Conservation (phyloP, 64 coral and sea anemone genomes). For the Porites lutea region DNA sequence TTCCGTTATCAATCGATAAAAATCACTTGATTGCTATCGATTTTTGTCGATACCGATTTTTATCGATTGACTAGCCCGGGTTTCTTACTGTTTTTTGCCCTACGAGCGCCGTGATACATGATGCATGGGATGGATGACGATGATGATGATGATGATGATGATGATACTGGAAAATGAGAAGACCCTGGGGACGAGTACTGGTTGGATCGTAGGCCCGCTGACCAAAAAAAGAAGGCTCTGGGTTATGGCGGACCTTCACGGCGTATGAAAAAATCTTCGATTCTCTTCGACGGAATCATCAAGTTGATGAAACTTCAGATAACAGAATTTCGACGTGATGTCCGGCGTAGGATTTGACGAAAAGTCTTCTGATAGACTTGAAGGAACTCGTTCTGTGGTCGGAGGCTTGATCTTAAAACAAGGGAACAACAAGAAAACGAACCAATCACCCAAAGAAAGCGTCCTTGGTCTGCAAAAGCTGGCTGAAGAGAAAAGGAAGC, state of each 20-base stretch:
- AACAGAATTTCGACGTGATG: background rate
- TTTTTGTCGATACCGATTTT: no score
- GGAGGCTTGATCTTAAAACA: constrained; percentile 80
- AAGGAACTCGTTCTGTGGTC: constrained; percentile 75
- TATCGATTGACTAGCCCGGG: no score
- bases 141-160: no score
- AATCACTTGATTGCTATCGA: no score
- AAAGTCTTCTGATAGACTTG: constrained; percentile 64
- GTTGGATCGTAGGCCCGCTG: no score
- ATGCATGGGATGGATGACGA: no score
- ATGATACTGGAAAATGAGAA: no score
- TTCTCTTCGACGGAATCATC: background rate
- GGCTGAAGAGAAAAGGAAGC: constrained; percentile 94
- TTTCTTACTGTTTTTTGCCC: no score
- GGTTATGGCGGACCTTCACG: background rate
- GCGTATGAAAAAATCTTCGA: background rate
- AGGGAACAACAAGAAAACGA: constrained; percentile 64
- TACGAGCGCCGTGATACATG: no score
- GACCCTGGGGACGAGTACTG: no score
- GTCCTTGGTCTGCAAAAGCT: constrained; percentile 88
- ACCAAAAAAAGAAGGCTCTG: no score
- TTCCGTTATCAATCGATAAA: no score
- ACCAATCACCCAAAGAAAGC: constrained; percentile 67
- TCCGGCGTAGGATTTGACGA: constrained; percentile 68
- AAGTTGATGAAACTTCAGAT: background rate